Evolutionary conservation across 2,113 vertebrate species (phyloP).

Genomic region (Cynopterus brachyotis): DNA sequence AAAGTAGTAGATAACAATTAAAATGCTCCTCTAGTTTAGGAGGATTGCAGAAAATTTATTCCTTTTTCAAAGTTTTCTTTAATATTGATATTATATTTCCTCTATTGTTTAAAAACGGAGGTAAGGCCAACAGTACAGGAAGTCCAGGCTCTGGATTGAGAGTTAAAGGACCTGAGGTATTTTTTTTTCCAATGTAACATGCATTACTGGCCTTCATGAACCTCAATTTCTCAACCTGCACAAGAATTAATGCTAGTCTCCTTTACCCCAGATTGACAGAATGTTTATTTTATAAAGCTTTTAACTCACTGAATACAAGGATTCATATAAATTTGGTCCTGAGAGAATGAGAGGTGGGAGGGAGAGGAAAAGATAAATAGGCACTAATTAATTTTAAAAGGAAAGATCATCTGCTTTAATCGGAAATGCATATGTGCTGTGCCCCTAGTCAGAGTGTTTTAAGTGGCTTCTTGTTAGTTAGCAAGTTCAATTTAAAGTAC

Average conservation of each 20-base stretch:
- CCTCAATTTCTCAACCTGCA: conserved; percentile 37
- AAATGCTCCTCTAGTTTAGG: background rate
- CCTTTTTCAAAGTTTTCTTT: background rate
- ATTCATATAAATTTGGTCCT: background rate
- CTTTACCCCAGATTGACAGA: background rate
- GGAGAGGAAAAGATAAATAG: conserved; percentile 60
- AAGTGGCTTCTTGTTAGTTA: conserved; percentile 44
- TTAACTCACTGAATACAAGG: conserved; percentile 27
- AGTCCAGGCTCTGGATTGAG: background rate
- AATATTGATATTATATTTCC: background rate
- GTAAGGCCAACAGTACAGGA: background rate
- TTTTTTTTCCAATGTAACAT: background rate
- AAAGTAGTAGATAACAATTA: background rate
- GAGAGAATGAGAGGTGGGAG: background rate
- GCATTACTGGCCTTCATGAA: background rate
- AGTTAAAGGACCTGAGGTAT: background rate
- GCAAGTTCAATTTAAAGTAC: conserved; percentile 58
- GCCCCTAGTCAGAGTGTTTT: conserved; percentile 43
- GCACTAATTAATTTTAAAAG: conserved; percentile 67
- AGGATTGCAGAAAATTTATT: background rate
- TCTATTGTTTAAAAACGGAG: conserved; percentile 24
- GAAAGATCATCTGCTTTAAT: conserved; percentile 55
- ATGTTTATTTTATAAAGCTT: conserved; percentile 61
- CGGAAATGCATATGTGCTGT: background rate
- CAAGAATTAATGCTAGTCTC: background rate